Base-by-base conservation (phyloP, 2,797 vertebrate species). In the Merluccius polli region DNA sequence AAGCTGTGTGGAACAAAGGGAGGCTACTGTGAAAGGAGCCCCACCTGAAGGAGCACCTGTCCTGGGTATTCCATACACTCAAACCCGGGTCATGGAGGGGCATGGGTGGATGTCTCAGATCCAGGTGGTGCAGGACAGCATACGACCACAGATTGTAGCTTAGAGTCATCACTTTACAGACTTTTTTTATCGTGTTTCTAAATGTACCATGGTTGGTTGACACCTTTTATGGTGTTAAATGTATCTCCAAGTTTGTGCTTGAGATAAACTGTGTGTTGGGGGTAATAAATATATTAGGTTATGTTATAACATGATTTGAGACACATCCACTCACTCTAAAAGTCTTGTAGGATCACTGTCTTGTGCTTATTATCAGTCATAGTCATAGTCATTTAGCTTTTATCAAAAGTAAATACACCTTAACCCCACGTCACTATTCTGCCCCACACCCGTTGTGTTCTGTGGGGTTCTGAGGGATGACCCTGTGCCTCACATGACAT, bases 41-140 rank as follows among this genome's bases (percentile, higher is more conserved):
- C 77, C 87, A 84, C 77, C 82, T 86, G 84, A 84, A 77, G 65
- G 75, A 84, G 85, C 84, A 89, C 88, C 89, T 91, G 90, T 79
- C 79, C 29, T 3, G 15, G 38, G 70, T 71, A 73, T 82, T 38
- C 77, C 78, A 84, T 79, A 76, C 77, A 81, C 74, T 76, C 0
- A 73, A 85, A 78, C 77, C 38, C 9, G 13, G 73, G 36, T 69
- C 67, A 48, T 0, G 30, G 52, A 24, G 80, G 70, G 77, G 75
- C 73, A 73, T 32, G 67, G 67, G 67, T 65, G 67, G 31, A 69
- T 69, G 67, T 32, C 67, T 21, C 67, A 18, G n/a, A 63, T 65
- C 59, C 67, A 68, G 24, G 65, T 68, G 65, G 9, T 67, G 63
- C n/a, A 27, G 27, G 65, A 68, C 15, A 24, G 65, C 24, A 27